Conservation (phyloP, 2,113 vertebrate species). For the Hymenochirus boettgeri region DNA sequence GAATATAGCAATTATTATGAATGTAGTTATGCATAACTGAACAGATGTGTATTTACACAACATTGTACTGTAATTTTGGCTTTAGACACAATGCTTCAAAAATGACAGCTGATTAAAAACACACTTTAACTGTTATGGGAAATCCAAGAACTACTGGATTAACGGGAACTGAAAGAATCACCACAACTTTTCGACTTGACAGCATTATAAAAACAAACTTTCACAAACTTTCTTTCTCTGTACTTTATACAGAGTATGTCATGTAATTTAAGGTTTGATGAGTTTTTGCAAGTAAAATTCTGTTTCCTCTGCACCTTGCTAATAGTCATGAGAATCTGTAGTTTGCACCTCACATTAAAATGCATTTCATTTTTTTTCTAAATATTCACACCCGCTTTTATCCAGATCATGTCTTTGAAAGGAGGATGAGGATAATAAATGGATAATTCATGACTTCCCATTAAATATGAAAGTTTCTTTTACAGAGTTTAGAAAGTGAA, state of each 20-base stretch:
- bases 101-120: conserved; percentile 47
- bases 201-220: conserved; percentile 36
- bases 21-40: not conserved
- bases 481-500: conserved; percentile 95
- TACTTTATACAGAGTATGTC: conserved; percentile 65
- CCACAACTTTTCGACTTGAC: conserved; percentile 32
- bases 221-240: conserved; percentile 45
- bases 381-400: conserved; percentile 91
- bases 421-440: conserved; percentile 96
- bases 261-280: conserved; percentile 70
- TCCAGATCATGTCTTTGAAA: conserved; percentile 95
- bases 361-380: conserved; percentile 78
- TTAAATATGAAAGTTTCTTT: conserved; percentile 99
- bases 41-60: not conserved
- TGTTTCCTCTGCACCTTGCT: conserved; percentile 76
- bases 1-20: not conserved
- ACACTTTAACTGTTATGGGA: conserved; percentile 49
- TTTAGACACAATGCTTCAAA: conserved; percentile 30
- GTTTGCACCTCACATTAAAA: conserved; percentile 83
- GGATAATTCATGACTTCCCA: conserved; percentile 98
- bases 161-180: not conserved
- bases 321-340: conserved; percentile 82
- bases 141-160: not conserved
- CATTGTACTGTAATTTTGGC: not conserved
- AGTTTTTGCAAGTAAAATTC: conserved; percentile 82